phyloP scores from a whole-genome alignment of 2,113 vertebrate genomes.

The Hypomesus transpacificus region DNA sequence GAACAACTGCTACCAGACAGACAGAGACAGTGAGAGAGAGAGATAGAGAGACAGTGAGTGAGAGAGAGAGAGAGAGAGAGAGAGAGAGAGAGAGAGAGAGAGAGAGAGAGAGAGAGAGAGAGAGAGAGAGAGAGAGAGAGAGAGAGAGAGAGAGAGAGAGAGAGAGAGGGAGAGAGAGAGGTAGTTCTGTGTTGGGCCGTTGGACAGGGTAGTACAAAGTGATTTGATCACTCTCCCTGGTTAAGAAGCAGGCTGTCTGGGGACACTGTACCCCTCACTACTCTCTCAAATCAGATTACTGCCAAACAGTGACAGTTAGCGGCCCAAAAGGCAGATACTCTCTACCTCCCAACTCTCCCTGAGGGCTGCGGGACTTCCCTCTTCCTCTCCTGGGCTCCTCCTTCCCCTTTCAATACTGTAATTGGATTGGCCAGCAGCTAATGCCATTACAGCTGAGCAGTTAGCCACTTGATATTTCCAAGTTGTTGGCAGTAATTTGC shows the following conservation, averaged over 20 bases:
- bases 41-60: not conserved
- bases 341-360: constrained; percentile 10
- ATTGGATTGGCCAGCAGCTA: constrained; percentile 84
- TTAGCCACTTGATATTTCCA: constrained; percentile 83
- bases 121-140: not conserved
- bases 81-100: not conserved
- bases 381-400: constrained; percentile 52
- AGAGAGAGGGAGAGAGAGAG: not conserved
- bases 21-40: not conserved
- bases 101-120: not conserved
- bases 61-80: not conserved
- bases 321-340: constrained; percentile 79
- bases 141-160: not conserved
- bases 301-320: constrained; percentile 73
- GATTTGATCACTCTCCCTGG: constrained; percentile 59
- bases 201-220: constrained; percentile 55
- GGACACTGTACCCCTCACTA: constrained; percentile 55
- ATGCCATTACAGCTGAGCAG: constrained; percentile 83
- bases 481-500: constrained; percentile 83
- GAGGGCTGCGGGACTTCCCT: not conserved
- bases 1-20: not conserved
- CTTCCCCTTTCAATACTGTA: constrained; percentile 65
- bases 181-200: constrained; percentile 21
- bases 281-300: constrained; percentile 80
- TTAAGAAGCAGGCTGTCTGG: constrained; percentile 45